Conservation (phyloP, 2,113 vertebrate genomes). For the Takifugu flavidus region DNA sequence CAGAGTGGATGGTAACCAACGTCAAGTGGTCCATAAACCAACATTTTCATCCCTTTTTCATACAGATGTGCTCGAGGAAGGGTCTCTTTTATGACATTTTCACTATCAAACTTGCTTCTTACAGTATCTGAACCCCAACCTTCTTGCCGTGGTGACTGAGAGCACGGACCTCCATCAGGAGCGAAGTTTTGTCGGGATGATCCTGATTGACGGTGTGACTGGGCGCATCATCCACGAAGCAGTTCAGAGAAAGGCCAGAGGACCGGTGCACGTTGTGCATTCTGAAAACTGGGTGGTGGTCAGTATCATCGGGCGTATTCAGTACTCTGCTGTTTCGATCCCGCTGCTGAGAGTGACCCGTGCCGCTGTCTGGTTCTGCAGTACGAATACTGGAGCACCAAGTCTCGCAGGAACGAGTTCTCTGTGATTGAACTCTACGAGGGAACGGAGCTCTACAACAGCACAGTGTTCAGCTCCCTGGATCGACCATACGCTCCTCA, state of each 20-base stretch:
- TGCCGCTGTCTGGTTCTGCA: conserved; percentile 40
- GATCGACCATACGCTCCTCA: conserved; percentile 89
- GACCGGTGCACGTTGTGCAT: conserved; percentile 92
- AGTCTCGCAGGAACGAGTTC: conserved; percentile 92
- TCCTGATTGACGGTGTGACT: conserved; percentile 90
- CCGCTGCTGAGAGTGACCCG: neutral
- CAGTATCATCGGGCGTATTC: conserved; percentile 47
- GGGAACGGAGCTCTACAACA: conserved; percentile 95
- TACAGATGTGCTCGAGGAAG: neutral
- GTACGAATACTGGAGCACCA: conserved; percentile 98
- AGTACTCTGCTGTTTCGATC: neutral
- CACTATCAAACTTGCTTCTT: neutral
- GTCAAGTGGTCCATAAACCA: too few relatives aligned
- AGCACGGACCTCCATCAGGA: conserved; percentile 89
- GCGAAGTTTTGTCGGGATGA: conserved; percentile 88
- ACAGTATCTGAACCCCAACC: conserved; percentile 94
- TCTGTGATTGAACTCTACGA: conserved; percentile 93
- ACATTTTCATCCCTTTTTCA: neutral
- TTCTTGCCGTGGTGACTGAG: conserved; percentile 92
- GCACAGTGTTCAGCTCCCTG: conserved; percentile 94
- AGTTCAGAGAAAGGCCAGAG: conserved; percentile 88
- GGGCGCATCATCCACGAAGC: conserved; percentile 94
- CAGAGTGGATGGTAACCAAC: too few relatives aligned
- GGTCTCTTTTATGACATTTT: neutral
- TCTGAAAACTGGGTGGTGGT: conserved; percentile 99